Evolutionary conservation across 2,113 vertebrate species (phyloP).

Genomic region (Genyomyrus donnyi): DNA sequence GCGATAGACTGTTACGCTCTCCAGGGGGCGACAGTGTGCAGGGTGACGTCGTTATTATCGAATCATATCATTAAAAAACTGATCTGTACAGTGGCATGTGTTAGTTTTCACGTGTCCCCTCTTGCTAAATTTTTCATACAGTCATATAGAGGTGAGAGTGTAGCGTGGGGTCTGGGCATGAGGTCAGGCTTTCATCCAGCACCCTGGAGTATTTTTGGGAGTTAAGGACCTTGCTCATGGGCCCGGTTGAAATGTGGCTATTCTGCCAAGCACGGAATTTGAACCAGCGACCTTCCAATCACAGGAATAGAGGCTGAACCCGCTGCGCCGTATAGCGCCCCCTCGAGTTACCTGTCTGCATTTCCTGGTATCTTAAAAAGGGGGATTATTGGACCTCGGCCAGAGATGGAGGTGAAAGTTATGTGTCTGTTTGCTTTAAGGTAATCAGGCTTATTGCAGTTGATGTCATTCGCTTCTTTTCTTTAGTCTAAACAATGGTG

Average conservation of each 20-base stretch:
- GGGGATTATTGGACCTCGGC: neutral
- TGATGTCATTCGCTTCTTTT: neutral
- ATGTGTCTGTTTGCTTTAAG: slow-evolving; percentile 11
- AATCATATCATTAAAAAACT: neutral
- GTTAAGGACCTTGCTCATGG: neutral
- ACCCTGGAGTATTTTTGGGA: neutral
- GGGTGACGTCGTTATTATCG: neutral
- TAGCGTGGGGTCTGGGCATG: neutral
- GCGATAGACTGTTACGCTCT: neutral
- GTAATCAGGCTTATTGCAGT: slow-evolving; percentile 14
- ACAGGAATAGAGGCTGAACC: neutral
- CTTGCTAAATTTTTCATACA: neutral
- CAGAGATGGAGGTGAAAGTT: neutral
- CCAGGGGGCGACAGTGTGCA: neutral
- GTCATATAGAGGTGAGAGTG: neutral
- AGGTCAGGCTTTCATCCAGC: neutral
- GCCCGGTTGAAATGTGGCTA: neutral
- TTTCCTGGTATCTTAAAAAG: neutral
- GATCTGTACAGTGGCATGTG: neutral
- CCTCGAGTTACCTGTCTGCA: neutral
- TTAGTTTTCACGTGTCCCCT: neutral
- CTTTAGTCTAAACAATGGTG: slow-evolving; percentile 19
- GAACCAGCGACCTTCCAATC: neutral
- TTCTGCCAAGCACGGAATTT: neutral
- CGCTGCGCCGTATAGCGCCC: neutral